A percentile compares a stretch with the other conserved stretches of the same genome.
These are phyloP conservation scores for Chlorodrepanis virens DNA, from an alignment of 2,113 vertebrate species.

Conservation along the genomic window DNA sequence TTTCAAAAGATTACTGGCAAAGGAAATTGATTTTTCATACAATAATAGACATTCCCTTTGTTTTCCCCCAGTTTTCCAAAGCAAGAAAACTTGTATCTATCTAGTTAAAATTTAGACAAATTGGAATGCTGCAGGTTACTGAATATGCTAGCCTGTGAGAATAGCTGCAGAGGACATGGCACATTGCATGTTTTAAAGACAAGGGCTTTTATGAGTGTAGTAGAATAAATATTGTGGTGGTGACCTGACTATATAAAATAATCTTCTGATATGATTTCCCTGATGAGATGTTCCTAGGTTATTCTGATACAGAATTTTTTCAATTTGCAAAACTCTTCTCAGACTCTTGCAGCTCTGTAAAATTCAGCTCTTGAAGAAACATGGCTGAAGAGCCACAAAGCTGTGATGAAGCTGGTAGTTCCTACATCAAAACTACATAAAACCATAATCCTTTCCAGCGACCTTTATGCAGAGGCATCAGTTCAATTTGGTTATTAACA, in stretches of 20 bases:
- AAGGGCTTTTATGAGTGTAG: not conserved
- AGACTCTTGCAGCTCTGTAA: not conserved
- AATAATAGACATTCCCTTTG: not conserved
- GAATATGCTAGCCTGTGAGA: not conserved
- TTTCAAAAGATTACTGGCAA: constrained; percentile 5
- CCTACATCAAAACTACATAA: not conserved
- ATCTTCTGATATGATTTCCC: not conserved
- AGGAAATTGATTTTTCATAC: constrained; percentile 18
- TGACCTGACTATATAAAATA: not conserved
- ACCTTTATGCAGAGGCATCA: not conserved
- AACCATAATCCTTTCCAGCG: not conserved
- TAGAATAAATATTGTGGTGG: not conserved
- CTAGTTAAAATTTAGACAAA: not conserved
- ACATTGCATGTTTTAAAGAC: not conserved
- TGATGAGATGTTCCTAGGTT: not conserved
- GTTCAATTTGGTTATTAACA: constrained; percentile 2
- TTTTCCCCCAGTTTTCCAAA: not conserved
- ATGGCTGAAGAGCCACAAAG: not conserved
- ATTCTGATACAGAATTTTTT: not conserved
- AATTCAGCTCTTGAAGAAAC: not conserved
- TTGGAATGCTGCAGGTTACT: not conserved
- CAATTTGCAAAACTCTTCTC: not conserved
- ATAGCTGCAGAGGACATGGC: not conserved
- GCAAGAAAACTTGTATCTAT: not conserved
- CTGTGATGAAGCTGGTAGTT: not conserved